A percentile compares a stretch with the other conserved stretches of the same genome.
phyloP scores from a whole-genome alignment of 2,888 invertebrate genomes.

The Poecilus cupreus region DNA sequence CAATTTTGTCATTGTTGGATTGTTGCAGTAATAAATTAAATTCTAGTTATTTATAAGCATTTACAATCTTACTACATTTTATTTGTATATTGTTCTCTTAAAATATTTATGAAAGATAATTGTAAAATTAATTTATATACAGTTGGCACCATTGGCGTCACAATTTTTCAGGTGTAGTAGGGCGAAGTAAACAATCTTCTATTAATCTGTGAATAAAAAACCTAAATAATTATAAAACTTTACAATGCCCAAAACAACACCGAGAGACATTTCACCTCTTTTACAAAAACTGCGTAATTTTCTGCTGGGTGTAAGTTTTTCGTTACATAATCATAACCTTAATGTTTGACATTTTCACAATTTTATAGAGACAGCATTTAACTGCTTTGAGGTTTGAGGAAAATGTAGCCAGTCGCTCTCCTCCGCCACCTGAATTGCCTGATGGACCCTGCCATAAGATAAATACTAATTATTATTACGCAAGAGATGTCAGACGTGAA shows the following conservation, averaged over 20 bases:
- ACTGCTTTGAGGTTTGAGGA: constrained; percentile 81
- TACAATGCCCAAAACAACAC: constrained; percentile 23
- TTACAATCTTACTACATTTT: too few relatives aligned
- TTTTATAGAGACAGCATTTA: constrained; percentile 76
- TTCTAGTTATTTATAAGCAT: too few relatives aligned
- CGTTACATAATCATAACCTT: constrained; percentile 40
- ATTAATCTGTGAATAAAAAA: too few relatives aligned
- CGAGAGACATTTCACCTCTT: constrained; percentile 79
- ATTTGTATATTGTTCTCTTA: too few relatives aligned
- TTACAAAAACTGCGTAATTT: constrained; percentile 79
- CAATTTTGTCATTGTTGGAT: too few relatives aligned
- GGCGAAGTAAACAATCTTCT: too few relatives aligned
- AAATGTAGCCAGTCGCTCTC: constrained; percentile 82
- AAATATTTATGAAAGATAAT: too few relatives aligned
- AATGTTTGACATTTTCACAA: constrained; percentile 23
- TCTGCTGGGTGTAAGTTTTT: constrained; percentile 74
- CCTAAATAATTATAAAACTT: too few relatives aligned
- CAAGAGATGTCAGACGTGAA: constrained; percentile 88
- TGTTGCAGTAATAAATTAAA: too few relatives aligned
- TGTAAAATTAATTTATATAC: too few relatives aligned
- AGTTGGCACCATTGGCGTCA: too few relatives aligned
- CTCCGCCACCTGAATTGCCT: constrained; percentile 87
- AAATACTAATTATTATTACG: constrained; percentile 88
- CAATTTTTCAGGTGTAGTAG: too few relatives aligned
- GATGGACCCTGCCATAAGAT: constrained; percentile 88